phyloP scores from a whole-genome alignment of 2,888 invertebrate species.

The Drosophila yooni region DNA sequence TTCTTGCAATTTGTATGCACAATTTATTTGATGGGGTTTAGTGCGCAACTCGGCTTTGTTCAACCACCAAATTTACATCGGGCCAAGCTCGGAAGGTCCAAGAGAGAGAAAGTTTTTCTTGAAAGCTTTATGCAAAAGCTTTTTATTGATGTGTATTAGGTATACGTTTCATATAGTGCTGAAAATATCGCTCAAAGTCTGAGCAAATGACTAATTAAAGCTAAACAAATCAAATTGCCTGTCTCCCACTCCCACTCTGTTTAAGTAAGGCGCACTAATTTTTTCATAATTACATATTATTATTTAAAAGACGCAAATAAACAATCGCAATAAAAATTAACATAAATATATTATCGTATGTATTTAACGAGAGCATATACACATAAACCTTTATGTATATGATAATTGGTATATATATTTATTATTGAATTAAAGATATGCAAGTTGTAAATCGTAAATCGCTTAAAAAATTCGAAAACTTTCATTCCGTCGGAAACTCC shows the following conservation, averaged over 20 bases:
- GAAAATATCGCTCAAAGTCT: background rate
- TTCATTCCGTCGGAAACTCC: background rate
- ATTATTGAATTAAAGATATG: conserved; percentile 9
- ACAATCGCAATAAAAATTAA: conserved; percentile 49
- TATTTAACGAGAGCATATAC: conserved; percentile 8
- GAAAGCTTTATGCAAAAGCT: background rate
- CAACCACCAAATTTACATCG: conserved; percentile 18
- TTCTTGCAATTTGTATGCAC: conserved; percentile 40
- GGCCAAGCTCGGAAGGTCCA: too few relatives aligned
- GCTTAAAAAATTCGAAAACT: conserved; percentile 10
- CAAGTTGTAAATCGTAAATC: conserved; percentile 53
- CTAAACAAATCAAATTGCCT: background rate
- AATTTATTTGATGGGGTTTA: conserved; percentile 20
- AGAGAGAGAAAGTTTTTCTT: background rate
- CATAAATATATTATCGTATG: conserved; percentile 19
- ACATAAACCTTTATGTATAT: background rate
- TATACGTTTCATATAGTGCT: background rate
- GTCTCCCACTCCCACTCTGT: background rate
- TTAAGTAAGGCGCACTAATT: background rate
- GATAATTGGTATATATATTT: background rate
- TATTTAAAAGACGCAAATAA: conserved; percentile 59
- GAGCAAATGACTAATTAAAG: background rate
- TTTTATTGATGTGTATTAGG: background rate
- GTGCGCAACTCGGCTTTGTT: conserved; percentile 47
- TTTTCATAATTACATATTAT: conserved; percentile 47